Base-by-base conservation (phyloP, 1,140 invertebrate genomes). In the Drosophila insularis region DNA sequence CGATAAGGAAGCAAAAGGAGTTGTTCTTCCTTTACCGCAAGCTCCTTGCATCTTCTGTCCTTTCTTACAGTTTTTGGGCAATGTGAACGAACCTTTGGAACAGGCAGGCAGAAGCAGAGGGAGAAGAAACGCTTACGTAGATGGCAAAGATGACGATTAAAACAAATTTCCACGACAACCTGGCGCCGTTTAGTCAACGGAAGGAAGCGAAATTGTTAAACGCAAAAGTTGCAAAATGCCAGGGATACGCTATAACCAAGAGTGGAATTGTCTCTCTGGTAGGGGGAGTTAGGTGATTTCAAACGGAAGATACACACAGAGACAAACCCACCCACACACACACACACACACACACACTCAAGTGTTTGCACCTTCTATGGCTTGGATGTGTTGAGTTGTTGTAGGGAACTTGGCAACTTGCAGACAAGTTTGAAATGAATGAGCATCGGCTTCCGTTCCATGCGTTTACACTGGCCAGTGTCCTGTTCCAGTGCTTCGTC, bases 141-240 rank as follows among this genome's bases (percentile, higher is more conserved):
- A 89, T 89, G 74, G 84, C 80, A 89, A 89, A 89, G 85, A 89
- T 89, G 84, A 89, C 84, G 84, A 89, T 89, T 89, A 89, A 89
- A 89, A 89, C 84, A 89, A 89, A 89, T 89, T 89, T 89, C 77
- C 62, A 89, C 84, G 84, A 89, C 84, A 89, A 89, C 84, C 85
- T 89, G 84, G 84, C 84, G 84, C 84, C 84, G 80, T 89, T 89
- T 89, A 84, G 73, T 68, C 67, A 89, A 35, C 86, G 80, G 85
- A 89, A 89, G 84, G 84, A 89, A 89, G 80, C 84, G 77, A 89
- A 89, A 89, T 89, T 89, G 84, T 89, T 89, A 89, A 89, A 89
- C 84, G 84, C 84, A 89, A 89, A 89, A 89, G 77, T 89, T 89
- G 84, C 84, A 89, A 89, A 89, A 89, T 84, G 80, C 68, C 76